A percentile compares a stretch with the other conserved stretches of the same genome.
Conservation (phyloP, 2,113 vertebrate species). For the Oryzias woworae region DNA sequence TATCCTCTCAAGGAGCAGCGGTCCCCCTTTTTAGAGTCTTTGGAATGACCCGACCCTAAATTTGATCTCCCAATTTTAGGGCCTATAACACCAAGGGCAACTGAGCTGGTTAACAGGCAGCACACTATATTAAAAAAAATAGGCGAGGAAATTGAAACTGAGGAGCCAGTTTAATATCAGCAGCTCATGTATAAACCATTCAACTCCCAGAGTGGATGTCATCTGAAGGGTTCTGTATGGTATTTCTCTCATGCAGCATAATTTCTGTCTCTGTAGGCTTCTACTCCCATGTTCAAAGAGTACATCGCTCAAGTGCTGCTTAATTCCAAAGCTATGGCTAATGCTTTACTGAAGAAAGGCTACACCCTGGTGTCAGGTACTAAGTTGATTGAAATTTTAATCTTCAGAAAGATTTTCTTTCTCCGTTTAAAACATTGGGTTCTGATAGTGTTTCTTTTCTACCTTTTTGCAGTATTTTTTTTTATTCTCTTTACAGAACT, state of each 20-base stretch:
- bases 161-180: background rate
- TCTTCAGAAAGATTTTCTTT: background rate
- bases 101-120: too few relatives aligned
- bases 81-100: too few relatives aligned
- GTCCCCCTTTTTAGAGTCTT: too few relatives aligned
- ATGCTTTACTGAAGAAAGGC: slow-evolving; percentile 82
- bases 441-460: slow-evolving; percentile 1
- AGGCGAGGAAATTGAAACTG: too few relatives aligned
- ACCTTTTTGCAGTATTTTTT: slow-evolving; percentile 7
- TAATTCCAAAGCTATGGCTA: slow-evolving; percentile 87
- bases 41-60: too few relatives aligned
- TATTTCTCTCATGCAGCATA: slow-evolving; percentile 1
- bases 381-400: background rate
- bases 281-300: slow-evolving; percentile 83
- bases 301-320: slow-evolving; percentile 86
- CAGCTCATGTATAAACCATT: slow-evolving; percentile 19
- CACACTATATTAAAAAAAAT: too few relatives aligned
- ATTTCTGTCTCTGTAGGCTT: slow-evolving; percentile 73
- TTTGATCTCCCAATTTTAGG: too few relatives aligned
- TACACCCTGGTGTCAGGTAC: slow-evolving; percentile 89
- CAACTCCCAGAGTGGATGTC: background rate
- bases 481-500: background rate
- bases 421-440: background rate
- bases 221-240: slow-evolving; percentile 4
- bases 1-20: too few relatives aligned